Evolutionary conservation across 1,140 invertebrate genomes (phyloP).

Genomic region (Heliconius himera): DNA sequence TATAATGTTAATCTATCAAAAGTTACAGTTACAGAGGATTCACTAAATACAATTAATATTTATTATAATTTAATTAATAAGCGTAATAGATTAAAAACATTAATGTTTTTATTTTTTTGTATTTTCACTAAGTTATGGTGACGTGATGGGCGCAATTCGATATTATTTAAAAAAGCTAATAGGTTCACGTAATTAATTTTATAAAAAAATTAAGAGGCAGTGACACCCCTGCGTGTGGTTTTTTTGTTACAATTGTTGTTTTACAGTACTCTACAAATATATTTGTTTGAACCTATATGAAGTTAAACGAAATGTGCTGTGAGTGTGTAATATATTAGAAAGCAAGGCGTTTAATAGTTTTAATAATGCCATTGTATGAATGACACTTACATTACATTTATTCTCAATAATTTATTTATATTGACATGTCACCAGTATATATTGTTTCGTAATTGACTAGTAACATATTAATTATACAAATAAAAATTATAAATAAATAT

Average conservation of each 20-base stretch:
- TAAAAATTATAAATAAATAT: background rate
- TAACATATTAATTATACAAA: conserved; percentile 16
- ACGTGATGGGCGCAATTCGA: conserved; percentile 34
- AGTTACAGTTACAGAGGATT: conserved; percentile 70
- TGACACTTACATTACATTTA: background rate
- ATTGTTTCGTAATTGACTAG: background rate
- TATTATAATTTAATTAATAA: conserved; percentile 79
- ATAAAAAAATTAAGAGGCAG: conserved; percentile 17
- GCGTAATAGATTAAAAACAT: conserved; percentile 81
- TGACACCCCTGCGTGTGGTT: conserved; percentile 25
- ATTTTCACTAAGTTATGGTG: conserved; percentile 38
- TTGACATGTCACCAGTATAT: conserved; percentile 6
- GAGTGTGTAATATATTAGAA: no score
- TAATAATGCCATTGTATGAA: no score
- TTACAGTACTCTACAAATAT: background rate
- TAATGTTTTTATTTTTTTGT: conserved; percentile 64
- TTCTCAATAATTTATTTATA: background rate
- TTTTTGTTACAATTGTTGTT: background rate
- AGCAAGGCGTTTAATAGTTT: no score
- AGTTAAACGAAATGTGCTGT: no score
- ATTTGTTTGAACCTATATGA: no score
- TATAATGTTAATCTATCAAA: conserved; percentile 45
- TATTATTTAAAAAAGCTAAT: conserved; percentile 4
- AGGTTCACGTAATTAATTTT: background rate
- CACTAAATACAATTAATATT: conserved; percentile 68